These are phyloP conservation scores for Stegodyphus dumicola DNA, from an alignment of 1,140 invertebrate species.

Conservation along the genomic window DNA sequence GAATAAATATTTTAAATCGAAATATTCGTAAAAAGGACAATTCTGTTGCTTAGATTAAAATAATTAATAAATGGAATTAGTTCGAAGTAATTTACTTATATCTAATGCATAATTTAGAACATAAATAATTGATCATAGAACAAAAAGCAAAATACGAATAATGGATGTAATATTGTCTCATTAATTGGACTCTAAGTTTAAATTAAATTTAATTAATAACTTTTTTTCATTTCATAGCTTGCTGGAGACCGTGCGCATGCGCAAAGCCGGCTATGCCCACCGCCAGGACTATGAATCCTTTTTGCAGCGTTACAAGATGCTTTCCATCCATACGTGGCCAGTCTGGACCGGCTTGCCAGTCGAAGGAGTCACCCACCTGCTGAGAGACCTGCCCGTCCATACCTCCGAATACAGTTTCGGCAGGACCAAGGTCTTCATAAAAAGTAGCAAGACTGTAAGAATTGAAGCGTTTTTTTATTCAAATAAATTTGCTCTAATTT, in stretches of 20 bases:
- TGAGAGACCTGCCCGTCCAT: constrained; percentile 76
- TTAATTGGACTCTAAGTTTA: too few relatives aligned
- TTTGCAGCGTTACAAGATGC: constrained; percentile 79
- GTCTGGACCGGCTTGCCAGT: constrained; percentile 78
- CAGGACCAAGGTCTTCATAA: constrained; percentile 92
- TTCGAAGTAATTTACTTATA: too few relatives aligned
- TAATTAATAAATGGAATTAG: too few relatives aligned
- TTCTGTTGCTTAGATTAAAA: too few relatives aligned
- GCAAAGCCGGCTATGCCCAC: constrained; percentile 88
- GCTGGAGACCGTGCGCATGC: constrained; percentile 87
- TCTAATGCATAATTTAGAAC: too few relatives aligned
- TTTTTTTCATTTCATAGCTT: constrained; percentile 70
- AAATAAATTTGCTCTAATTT: too few relatives aligned
- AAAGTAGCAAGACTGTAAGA: constrained; percentile 80
- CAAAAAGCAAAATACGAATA: too few relatives aligned
- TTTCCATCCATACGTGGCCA: constrained; percentile 87
- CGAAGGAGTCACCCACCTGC: constrained; percentile 82
- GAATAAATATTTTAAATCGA: too few relatives aligned
- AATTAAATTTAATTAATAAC: neutral
- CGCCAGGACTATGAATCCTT: constrained; percentile 85
- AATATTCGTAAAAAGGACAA: too few relatives aligned
- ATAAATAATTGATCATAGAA: too few relatives aligned
- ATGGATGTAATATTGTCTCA: too few relatives aligned
- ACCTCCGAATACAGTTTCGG: constrained; percentile 86
- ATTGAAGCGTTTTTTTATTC: neutral